Conservation (phyloP, 2,888 invertebrate genomes). For the Drosophila acutilabella region DNA sequence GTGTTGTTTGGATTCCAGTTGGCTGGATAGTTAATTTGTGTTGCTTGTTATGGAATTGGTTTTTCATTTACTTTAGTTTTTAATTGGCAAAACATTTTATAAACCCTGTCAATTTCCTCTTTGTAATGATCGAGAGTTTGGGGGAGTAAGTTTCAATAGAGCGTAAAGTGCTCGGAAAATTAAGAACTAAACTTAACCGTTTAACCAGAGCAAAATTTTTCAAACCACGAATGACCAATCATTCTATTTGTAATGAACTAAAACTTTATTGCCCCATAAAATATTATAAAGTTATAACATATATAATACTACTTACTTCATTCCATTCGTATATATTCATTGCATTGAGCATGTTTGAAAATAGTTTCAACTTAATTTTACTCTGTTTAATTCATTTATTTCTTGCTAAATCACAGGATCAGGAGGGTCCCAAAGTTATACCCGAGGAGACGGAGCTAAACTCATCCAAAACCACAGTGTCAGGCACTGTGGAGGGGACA, state of each 20-base stretch:
- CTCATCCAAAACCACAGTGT: conserved; percentile 73
- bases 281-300: background rate
- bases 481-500: conserved; percentile 58
- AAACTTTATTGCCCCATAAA: background rate
- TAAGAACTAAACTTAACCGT: background rate
- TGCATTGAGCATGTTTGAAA: conserved; percentile 36
- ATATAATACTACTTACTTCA: background rate
- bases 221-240: background rate
- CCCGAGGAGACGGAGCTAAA: conserved; percentile 86
- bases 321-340: conserved; percentile 5
- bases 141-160: background rate
- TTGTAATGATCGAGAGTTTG: background rate
- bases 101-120: conserved; percentile 7
- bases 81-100: conserved; percentile 55
- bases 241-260: background rate
- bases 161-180: background rate
- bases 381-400: background rate
- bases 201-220: background rate
- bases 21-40: conserved; percentile 56
- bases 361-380: background rate
- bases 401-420: conserved; percentile 74
- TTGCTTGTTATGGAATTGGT: conserved; percentile 49
- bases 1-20: conserved; percentile 30
- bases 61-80: conserved; percentile 58
- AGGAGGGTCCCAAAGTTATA: conserved; percentile 87